These are phyloP conservation scores for Rhadina sibilatrix DNA, from an alignment of 2,113 vertebrate genomes.

Conservation along the genomic window DNA sequence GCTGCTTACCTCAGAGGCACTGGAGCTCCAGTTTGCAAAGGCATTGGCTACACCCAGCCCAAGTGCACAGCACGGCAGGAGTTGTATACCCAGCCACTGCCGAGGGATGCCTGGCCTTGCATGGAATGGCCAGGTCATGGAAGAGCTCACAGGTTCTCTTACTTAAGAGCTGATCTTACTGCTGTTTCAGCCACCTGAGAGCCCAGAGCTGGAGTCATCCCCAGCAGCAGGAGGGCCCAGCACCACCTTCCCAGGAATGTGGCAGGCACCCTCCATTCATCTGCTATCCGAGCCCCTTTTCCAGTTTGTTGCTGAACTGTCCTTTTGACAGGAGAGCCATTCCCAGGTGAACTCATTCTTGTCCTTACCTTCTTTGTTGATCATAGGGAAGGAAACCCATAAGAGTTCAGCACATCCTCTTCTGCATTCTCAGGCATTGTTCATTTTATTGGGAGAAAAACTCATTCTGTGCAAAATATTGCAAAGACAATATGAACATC, in stretches of 20 bases:
- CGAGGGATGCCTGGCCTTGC: fast-evolving
- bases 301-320: neutral
- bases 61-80: fast-evolving
- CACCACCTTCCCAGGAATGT: fast-evolving
- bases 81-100: fast-evolving
- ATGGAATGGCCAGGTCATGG: neutral
- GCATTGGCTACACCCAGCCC: neutral
- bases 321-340: neutral
- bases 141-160: neutral
- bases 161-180: neutral
- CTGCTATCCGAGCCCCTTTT: neutral
- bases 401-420: neutral
- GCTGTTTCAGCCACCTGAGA: neutral
- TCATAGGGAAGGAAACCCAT: neutral
- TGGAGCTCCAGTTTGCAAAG: neutral
- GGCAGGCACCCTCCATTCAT: neutral
- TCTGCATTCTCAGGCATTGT: neutral
- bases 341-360: neutral
- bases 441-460: neutral
- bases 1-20: neutral
- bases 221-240: neutral
- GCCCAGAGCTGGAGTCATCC: neutral
- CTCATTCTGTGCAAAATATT: neutral
- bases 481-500: conserved; percentile 15
- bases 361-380: neutral